phyloP scores from a whole-genome alignment of 2,113 vertebrate genomes.

The Cryptomyrus ogoouensis region DNA sequence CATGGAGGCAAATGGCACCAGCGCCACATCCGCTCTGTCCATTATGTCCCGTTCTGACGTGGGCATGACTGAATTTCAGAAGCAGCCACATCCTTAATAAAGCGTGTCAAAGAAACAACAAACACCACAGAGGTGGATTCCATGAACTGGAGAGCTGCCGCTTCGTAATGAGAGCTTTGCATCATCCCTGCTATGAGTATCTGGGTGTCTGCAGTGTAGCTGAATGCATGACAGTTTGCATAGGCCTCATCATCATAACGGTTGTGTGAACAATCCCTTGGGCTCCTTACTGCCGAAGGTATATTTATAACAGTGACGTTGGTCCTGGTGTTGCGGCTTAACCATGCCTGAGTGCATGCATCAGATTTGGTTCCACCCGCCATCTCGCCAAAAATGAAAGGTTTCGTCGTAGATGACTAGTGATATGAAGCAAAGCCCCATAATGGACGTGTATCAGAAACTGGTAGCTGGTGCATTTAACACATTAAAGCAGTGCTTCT shows the following conservation, averaged over 20 bases:
- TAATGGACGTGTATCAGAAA: neutral
- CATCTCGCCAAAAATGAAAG: neutral
- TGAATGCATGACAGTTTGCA: neutral
- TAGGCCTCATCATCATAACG: neutral
- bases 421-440: neutral
- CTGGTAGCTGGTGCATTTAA: neutral
- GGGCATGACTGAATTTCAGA: neutral
- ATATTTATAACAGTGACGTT: constrained; percentile 10
- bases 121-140: constrained; percentile 5
- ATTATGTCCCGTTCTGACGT: neutral
- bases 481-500: neutral
- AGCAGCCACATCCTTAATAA: neutral
- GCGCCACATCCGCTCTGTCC: neutral
- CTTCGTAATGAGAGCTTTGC: neutral
- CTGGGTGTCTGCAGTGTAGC: neutral
- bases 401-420: neutral
- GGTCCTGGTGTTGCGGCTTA: neutral
- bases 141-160: neutral
- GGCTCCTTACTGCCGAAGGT: neutral
- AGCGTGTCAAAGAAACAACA: neutral
- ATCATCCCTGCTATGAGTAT: neutral
- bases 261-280: neutral
- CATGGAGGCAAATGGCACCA: neutral
- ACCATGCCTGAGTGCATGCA: neutral
- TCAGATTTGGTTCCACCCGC: neutral